Conservation (phyloP, 2,888 invertebrate species). For the Standfussiana lucernea region DNA sequence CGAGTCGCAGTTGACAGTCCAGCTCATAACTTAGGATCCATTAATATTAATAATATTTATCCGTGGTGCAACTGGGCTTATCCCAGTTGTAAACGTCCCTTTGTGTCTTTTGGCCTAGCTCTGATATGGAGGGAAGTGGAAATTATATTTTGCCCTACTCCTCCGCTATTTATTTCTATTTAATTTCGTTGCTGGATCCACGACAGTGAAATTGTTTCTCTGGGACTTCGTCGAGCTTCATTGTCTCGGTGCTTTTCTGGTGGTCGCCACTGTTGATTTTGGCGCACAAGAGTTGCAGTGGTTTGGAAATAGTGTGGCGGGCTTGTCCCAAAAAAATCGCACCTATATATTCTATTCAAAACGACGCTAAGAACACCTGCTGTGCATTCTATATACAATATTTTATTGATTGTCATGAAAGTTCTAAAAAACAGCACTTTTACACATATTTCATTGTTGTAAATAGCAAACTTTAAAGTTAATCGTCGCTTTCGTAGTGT, state of each 20-base stretch:
- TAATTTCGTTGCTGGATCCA: background rate
- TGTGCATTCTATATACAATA: background rate
- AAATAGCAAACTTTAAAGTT: conserved; percentile 10
- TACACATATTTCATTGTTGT: background rate
- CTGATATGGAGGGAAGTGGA: background rate
- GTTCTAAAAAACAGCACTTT: background rate
- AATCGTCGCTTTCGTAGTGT: conserved; percentile 23
- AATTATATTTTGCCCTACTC: background rate
- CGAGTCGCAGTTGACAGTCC: background rate
- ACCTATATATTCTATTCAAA: background rate
- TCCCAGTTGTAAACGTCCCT: background rate
- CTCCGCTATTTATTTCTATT: background rate
- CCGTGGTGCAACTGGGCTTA: background rate
- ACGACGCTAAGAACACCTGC: background rate
- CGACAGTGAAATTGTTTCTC: background rate
- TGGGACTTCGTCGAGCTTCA: background rate
- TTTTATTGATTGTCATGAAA: conserved; percentile 6
- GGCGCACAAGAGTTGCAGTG: background rate
- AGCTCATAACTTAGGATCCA: background rate
- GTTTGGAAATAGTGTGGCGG: background rate
- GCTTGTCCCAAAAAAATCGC: background rate
- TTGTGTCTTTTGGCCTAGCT: background rate
- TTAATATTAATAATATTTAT: background rate
- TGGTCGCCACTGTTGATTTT: background rate
- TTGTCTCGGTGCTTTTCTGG: background rate